Conservation (phyloP, 2,888 invertebrate genomes). For the Tridacna gigas region DNA sequence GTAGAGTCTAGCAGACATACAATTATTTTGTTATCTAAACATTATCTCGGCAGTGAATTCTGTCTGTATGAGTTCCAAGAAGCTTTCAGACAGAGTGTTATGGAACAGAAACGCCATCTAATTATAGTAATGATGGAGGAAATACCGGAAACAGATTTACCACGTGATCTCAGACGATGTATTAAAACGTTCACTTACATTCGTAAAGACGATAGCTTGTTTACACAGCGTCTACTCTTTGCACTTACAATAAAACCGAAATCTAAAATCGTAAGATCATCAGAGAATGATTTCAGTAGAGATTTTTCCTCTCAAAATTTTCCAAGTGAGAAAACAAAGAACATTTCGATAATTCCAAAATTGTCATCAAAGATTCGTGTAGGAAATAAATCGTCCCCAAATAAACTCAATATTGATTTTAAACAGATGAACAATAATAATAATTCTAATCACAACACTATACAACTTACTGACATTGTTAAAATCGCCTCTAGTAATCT, state of each 20-base stretch:
- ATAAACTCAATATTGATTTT: not conserved
- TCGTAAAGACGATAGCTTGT: conserved; percentile 65
- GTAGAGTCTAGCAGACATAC: conserved; percentile 94
- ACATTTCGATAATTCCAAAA: not conserved
- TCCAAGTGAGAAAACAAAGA: not conserved
- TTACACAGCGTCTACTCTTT: conserved; percentile 65
- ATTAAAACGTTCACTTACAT: conserved; percentile 72
- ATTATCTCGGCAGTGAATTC: conserved; percentile 96
- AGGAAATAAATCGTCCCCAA: not conserved
- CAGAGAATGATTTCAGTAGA: not conserved
- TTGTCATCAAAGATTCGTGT: not conserved
- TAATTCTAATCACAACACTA: not conserved
- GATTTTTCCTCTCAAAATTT: not conserved
- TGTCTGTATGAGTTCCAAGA: conserved; percentile 95
- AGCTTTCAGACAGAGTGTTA: conserved; percentile 91
- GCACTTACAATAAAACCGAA: conserved; percentile 47
- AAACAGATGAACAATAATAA: not conserved
- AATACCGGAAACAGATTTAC: conserved; percentile 90
- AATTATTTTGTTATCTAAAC: conserved; percentile 94
- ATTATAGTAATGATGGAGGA: conserved; percentile 94
- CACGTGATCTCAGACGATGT: conserved; percentile 69
- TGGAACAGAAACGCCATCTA: conserved; percentile 90
- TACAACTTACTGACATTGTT: conserved; percentile 9
- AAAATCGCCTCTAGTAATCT: not conserved
- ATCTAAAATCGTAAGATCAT: conserved; percentile 1